Evolutionary conservation across 2,113 vertebrate species (phyloP), one percentile per base, ranked within the genome.

Genomic region (Gyps fulvus): DNA sequence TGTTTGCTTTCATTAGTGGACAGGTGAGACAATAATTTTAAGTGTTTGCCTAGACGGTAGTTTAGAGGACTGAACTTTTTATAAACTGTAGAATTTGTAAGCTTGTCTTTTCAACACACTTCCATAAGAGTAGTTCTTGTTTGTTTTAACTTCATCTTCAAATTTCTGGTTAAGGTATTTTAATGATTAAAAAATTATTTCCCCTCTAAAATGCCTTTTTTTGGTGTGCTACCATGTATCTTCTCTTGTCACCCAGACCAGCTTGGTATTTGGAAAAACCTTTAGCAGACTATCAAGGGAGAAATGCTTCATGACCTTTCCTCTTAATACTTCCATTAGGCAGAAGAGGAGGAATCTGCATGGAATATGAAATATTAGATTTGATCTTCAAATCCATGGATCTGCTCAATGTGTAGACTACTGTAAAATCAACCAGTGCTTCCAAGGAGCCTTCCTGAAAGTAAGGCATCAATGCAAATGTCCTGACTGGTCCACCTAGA

Each of bases 361-460:
- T 16, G 34, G 54, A 77, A 40, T 54, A 45, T 36, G 32, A 65
- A 80, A 77, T 83, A 55, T 47, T 74, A 43, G 32, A 59, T 10
- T 58, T 77, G 10, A 36, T 54, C 27, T 93, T 76, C 31, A 94
- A 77, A 77, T 50, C 34, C 11, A 20, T 70, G 34, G 16, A 54
- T 57, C 40, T 65, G 6, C 7, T 69, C 32, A 61, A 18, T 34
- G 17, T 0, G 0, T 57, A 67, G 21, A 34, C 0, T 2, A n/a
- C 8, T 76, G 16, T 65, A 80, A 67, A 76, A 55, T 11, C 13
- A 2, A 42, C 8, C n/a, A n/a, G 7, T 23, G 3, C 3, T 93
- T 93, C n/a, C 71, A 86, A 65, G 36, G 29, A 77, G 1, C 32
- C 18, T 71, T 76, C n/a, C 29, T 78, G 15, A 84, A 95, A 78